Base-by-base conservation (phyloP, 2,888 invertebrate genomes). In the Acanthococcus lagerstroemiae region DNA sequence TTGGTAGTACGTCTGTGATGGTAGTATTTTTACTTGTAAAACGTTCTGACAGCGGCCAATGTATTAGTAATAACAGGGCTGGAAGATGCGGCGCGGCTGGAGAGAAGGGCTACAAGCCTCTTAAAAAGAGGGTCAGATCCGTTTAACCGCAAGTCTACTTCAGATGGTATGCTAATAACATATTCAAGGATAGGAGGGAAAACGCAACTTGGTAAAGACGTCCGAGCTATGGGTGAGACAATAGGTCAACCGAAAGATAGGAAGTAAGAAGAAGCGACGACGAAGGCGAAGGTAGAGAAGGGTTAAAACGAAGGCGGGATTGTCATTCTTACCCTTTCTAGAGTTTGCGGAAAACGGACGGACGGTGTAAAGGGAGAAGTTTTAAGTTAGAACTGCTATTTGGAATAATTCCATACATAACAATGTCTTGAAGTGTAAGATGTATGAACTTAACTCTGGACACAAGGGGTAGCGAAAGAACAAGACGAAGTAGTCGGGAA, bases 341-440 rank as follows among this genome's bases (percentile, higher is more conserved):
- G 26, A 55, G 44, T 46, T 55, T 55, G 55, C n/a, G 55, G 46
- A 30, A 65, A 26, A 55, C 27, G 25, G 26, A 46, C 44, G 54
- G 15, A 24, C 21, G 55, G 27, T n/a, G 55, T 17, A 52, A 27
- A 50, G 61, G 52, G 61, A 50, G 55, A 25, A 55, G 65, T 55
- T 55, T 44, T 44, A 55, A 55, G 65, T 65, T 65, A 26, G 55
- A 22, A 48, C 66, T 56, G 55, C 56, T 66, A 66, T 56, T 66
- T 66, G 69, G 67, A 69, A 69, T 69, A 67, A 69, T 69, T 69
- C 67, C 69, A 67, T 67, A 65, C 69, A 67, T 69, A 69, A 69
- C 67, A 69, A 69, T 67, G 69, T 69, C 67, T 69, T 67, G 69
- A 67, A 69, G 56, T 56, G 66, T 66, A 66, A 66, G 66, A 66